Evolutionary conservation across 2,113 vertebrate genomes (phyloP), one percentile per base, ranked within the genome.

Genomic region (Potamarius usumacintae): DNA sequence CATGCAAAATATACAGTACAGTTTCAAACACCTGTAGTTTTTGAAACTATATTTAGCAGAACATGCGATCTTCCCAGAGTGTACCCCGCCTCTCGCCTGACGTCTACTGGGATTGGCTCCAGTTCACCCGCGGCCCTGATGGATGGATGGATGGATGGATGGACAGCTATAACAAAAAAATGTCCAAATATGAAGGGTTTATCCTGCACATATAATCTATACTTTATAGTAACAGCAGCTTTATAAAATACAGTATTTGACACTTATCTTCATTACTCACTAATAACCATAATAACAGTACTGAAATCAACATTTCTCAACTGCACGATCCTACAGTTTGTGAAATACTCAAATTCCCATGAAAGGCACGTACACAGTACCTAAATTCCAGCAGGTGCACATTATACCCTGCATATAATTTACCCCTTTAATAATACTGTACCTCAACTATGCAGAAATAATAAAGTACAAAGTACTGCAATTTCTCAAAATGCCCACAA

Each of bases 401-500:
- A 65, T 63, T n/a, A 52, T n/a, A 6, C 14, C 15, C 6, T 55
- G 52, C 52, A 15, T 55, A 60, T 52, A 67, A 42, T 85, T 74
- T 42, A 48, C 67, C 53, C 30, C 15, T 84, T 57, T 25, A 76
- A 42, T 85, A 62, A 74, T 57, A 60, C n/a, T 85, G 69, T 12
- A 62, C 55, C 30, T 62, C 18, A 62, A 57, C 55, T 58, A 48
- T 74, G 18, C 55, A 55, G 55, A 71, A 72, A 71, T 57, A 30
- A 84, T 69, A 69, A 71, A 30, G 62, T 69, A 67, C 65, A 11
- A 53, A 17, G 14, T 50, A 10, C 27, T 69, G 63, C n/a, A 71
- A 84, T 84, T 84, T 34, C 52, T 69, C 67, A 30, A 84, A 84
- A 84, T 69, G 65, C n/a, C 52, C 65, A 72, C 17, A 57, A 20